Evolutionary conservation across 1,140 invertebrate genomes (phyloP), one percentile per base, ranked within the genome.

Genomic region (Archivesica marissinica): DNA sequence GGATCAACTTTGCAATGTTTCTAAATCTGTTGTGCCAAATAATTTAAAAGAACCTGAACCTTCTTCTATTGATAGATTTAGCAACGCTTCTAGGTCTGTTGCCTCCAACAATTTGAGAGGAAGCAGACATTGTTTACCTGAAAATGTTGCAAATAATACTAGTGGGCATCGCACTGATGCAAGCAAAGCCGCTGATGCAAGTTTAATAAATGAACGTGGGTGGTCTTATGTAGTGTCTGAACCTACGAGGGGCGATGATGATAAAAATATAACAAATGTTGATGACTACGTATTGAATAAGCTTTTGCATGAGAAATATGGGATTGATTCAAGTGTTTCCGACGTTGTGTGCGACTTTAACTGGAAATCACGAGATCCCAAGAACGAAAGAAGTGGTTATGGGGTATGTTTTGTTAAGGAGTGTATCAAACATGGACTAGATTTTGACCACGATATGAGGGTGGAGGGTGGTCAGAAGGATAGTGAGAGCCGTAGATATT

Each of bases 321-420:
- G 25, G 0, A 50, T 30, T 72, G 41, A 28, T 47, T 7, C 39
- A 13, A 33, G 44, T 72, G 3, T 72, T 0, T n/a, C 68, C 17
- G 54, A 25, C 3, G 25, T 79, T 11, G n/a, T 56, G 9, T 81
- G 68, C 72, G 30, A 52, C 59, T 23, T 33, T 41, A 68, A 81
- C 25, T 35, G 66, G n/a, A 23, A 30, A 4, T 44, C 39, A 20
- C 30, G 30, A 47, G 64, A 72, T 41, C 44, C 44, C 28, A 13
- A 33, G 4, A 44, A 81, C 59, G 61, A 68, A 11, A 2, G 23
- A 23, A 56, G 79, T 81, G n/a, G 79, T 13, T 54, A 28, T 30
- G 79, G 66, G 2, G 66, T 72, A 25, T 81, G 79, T 72, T 72
- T 81, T 81, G 44, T 59, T 44, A 20, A 33, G n/a, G 79, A 81